Base-by-base conservation (phyloP, 2,888 invertebrate species). In the Poecilus cupreus region DNA sequence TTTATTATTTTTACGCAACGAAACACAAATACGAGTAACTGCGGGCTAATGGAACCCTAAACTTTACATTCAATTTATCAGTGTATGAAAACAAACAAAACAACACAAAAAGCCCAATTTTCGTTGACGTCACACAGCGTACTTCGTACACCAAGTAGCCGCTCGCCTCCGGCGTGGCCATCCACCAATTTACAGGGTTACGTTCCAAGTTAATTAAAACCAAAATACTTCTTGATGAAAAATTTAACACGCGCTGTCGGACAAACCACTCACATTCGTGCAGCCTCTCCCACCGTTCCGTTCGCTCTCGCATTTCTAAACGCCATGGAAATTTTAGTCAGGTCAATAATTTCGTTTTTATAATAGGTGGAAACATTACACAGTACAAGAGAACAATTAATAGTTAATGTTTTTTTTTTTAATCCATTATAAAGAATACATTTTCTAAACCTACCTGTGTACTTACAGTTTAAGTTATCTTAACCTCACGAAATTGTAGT, bases 211-310 rank as follows among this genome's bases (percentile, higher is more conserved):
- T 76, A 76, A 76, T 76, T 76, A 76, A 76, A 76, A 76, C 32
- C 54, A 20, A 76, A 37, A 26, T 76, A 76, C 32, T 54, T 74
- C 74, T 74, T 74, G 49, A 49, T 76, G 75, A 76, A 76, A 76
- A 76, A 76, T 76, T 54, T 32, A 76, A 24, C 54, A 76, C 51
- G 51, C 18, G 37, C 8, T 24, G 10, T 8, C n/a, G 57, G 57
- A 24, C 24, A 60, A 24, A 60, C 22, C 32, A 32, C 26, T 26
- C 26, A 32, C 32, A 32, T 32, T 32, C 32, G 32, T 32, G 32
- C 32, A 32, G 5, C 8, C 32, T 32, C 4, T 32, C 8, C 6
- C 4, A 32, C 32, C 1, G 8, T 2, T 26, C 2, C 26, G 5
- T 26, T 32, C 32, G 4, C n/a, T n/a, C n/a, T n/a, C n/a, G 4